These are phyloP conservation scores for Ostrea edulis DNA, from an alignment of 1,140 invertebrate species.

Conservation along the genomic window DNA sequence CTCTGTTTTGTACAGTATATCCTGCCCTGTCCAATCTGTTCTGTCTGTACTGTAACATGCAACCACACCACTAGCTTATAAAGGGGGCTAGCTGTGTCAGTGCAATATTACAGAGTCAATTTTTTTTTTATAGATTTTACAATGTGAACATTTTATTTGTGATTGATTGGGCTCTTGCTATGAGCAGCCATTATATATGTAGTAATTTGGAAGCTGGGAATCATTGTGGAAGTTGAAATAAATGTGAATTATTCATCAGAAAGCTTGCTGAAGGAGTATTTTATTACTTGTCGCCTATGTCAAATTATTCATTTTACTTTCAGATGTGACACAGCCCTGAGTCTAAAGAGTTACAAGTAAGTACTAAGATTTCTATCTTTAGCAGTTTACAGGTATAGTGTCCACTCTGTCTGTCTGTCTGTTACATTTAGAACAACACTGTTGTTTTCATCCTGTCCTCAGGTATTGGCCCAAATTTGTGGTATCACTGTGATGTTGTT, in stretches of 20 bases:
- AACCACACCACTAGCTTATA: too few species aligned
- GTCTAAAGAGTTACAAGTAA: slow-evolving; percentile 19
- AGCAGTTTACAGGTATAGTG: not conserved
- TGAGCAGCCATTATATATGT: not conserved
- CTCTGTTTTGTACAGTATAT: too few species aligned
- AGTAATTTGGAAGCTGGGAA: too few species aligned
- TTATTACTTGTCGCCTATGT: not conserved
- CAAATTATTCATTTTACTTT: not conserved
- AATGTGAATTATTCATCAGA: too few species aligned
- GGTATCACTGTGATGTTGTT: too few species aligned
- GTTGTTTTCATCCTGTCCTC: too few species aligned
- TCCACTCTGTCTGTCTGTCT: not conserved
- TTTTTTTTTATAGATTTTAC: not conserved
- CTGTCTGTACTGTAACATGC: too few species aligned
- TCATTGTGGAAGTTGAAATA: too few species aligned
- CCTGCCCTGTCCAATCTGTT: too few species aligned
- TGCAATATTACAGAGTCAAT: not conserved
- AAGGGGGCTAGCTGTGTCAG: not conserved
- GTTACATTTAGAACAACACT: too few species aligned
- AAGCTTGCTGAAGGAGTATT: too few species aligned
- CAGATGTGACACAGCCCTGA: slow-evolving; percentile 30
- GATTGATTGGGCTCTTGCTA: not conserved
- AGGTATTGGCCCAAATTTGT: too few species aligned
- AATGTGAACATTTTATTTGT: slow-evolving; percentile 13
- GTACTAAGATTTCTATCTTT: not conserved